A percentile compares a stretch with the other conserved stretches of the same genome.
phyloP scores from a whole-genome alignment of 2,113 vertebrate genomes.

The Felis catus region DNA sequence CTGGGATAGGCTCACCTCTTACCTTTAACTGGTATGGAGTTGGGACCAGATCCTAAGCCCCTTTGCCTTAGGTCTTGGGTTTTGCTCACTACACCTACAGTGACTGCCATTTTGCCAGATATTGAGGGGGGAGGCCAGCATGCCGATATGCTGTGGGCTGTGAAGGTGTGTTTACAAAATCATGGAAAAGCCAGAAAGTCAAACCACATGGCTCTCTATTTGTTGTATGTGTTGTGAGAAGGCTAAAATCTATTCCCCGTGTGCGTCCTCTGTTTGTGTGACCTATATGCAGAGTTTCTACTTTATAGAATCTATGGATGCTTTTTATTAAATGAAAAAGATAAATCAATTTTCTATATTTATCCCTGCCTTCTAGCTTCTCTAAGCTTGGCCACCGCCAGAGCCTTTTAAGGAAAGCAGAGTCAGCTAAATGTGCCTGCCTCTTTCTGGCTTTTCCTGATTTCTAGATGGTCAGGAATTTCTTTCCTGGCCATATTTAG shows the following conservation, averaged over 20 bases:
- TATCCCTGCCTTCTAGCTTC: constrained; percentile 42
- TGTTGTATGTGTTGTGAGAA: not conserved
- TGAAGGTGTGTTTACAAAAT: not conserved
- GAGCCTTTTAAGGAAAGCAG: constrained; percentile 60
- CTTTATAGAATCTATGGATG: constrained; percentile 49
- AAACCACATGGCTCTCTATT: not conserved
- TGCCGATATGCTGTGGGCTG: not conserved
- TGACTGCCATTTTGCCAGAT: not conserved
- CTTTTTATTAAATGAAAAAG: constrained; percentile 67
- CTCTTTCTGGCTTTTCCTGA: constrained; percentile 29
- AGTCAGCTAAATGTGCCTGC: constrained; percentile 21
- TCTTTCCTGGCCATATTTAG: not conserved
- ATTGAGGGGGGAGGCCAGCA: not conserved
- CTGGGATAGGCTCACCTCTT: not conserved
- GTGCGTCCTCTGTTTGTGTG: constrained; percentile 24
- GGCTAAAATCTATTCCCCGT: not conserved
- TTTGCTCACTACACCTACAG: not conserved
- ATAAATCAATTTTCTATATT: constrained; percentile 63
- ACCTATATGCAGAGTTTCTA: not conserved
- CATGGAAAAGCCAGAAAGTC: not conserved
- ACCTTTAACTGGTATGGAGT: not conserved
- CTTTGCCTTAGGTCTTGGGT: not conserved
- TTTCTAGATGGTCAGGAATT: constrained; percentile 26
- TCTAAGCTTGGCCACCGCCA: constrained; percentile 38
- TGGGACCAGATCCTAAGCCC: not conserved